Percentiles rank a stretch among this genome's conserved stretches.
phyloP scores from a whole-genome alignment of 23 tunicate genomes.

The Diplosoma virens region DNA sequence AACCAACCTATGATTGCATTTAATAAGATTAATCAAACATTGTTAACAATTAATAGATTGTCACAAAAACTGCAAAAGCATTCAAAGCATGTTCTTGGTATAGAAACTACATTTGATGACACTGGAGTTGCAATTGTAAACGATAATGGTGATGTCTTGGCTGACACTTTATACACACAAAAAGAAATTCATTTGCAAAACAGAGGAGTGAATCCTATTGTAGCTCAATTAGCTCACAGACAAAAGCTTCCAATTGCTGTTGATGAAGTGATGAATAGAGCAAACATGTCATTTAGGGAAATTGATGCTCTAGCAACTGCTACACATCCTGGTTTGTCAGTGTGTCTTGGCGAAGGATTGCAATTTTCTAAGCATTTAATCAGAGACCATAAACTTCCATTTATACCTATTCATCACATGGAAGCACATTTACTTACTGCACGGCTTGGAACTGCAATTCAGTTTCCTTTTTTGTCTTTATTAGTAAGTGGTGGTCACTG shows the following conservation, averaged over 20 bases:
- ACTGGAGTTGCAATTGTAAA: conserved; percentile 85
- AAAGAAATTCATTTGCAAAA: conserved; percentile 17
- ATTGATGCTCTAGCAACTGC: conserved; percentile 85
- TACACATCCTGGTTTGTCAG: conserved; percentile 67
- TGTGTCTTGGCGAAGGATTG: conserved; percentile 62
- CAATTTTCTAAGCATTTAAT: conserved; percentile 45
- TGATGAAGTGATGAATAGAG: conserved; percentile 46
- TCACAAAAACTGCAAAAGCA: no score
- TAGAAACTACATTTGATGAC: conserved; percentile 91
- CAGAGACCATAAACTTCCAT: conserved; percentile 50
- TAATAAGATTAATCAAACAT: no score
- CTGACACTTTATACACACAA: conserved; percentile 58
- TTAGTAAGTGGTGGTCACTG: conserved; percentile 86
- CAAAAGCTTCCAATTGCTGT: conserved; percentile 58
- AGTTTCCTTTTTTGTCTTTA: conserved; percentile 70
- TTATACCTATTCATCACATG: conserved; percentile 95
- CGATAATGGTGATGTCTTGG: conserved; percentile 51
- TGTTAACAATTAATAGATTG: no score
- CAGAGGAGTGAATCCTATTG: conserved; percentile 63
- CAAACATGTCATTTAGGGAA: conserved; percentile 52
- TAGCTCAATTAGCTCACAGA: conserved; percentile 53
- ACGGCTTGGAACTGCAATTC: conserved; percentile 15
- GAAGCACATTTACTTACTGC: conserved; percentile 85
- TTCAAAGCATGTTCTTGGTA: conserved; percentile 53
- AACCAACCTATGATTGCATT: no score